Conservation (phyloP, 2,797 vertebrate species). For the Lacerta bilineata region DNA sequence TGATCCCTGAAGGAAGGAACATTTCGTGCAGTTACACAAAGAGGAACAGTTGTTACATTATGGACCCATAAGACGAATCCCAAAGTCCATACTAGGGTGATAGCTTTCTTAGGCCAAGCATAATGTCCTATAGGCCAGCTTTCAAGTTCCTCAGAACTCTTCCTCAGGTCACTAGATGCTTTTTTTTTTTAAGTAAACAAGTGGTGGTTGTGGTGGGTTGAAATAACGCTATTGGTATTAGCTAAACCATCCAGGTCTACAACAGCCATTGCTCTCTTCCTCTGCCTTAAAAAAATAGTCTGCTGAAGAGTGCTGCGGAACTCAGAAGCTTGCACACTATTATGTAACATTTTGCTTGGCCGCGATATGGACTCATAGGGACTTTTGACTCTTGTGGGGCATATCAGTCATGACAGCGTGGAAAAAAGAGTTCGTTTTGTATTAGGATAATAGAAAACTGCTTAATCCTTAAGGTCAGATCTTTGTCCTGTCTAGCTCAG, state of each 20-base stretch:
- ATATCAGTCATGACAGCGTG: background rate
- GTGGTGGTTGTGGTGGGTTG: background rate
- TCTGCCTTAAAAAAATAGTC: too few species aligned
- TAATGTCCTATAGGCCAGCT: too few species aligned
- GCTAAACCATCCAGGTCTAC: background rate
- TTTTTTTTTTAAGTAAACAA: background rate
- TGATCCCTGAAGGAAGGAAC: background rate
- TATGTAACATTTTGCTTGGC: background rate
- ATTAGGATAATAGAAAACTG: background rate
- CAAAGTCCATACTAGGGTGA: too few species aligned
- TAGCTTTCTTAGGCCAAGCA: too few species aligned
- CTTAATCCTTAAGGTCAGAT: too few species aligned
- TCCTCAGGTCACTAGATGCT: too few species aligned
- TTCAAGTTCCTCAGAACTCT: too few species aligned
- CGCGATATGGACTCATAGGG: too few species aligned
- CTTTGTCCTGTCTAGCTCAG: too few species aligned
- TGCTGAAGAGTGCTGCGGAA: background rate
- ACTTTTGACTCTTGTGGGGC: too few species aligned
- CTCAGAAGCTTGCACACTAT: background rate
- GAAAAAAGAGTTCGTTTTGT: background rate
- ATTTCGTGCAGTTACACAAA: background rate
- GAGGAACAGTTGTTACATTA: too few species aligned
- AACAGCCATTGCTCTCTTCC: background rate
- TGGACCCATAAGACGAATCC: too few species aligned
- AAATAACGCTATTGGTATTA: background rate